Evolutionary conservation across 2,113 vertebrate genomes (phyloP).

Genomic region (Sialia sialis): DNA sequence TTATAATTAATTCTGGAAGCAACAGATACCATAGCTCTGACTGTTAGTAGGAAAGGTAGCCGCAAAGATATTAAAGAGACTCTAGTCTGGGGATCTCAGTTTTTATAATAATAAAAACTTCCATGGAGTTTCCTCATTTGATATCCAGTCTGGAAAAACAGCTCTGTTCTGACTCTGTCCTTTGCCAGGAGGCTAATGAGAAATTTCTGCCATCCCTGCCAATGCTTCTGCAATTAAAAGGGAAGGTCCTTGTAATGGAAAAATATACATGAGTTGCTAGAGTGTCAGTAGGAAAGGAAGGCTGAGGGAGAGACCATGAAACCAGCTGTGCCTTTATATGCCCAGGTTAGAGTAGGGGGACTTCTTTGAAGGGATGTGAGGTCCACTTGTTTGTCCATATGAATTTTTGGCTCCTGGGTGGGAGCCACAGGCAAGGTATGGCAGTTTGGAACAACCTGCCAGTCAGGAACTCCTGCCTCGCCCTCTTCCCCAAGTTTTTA

Average conservation of each 20-base stretch:
- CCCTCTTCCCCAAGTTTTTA: neutral
- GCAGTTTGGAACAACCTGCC: neutral
- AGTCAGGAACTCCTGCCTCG: neutral
- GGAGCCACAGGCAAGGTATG: neutral
- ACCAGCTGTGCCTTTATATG: neutral
- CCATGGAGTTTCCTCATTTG: neutral
- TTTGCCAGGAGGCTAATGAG: neutral
- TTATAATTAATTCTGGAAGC: neutral
- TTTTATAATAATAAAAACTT: neutral
- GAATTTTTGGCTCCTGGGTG: neutral
- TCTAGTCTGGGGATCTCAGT: neutral
- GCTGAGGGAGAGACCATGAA: neutral
- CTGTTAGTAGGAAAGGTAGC: neutral
- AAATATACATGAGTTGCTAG: neutral
- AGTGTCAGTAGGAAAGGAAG: neutral
- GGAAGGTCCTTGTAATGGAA: neutral
- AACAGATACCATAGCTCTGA: neutral
- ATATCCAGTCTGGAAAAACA: neutral
- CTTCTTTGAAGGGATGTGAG: neutral
- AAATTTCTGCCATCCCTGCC: neutral
- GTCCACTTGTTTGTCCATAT: neutral
- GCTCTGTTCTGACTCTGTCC: neutral
- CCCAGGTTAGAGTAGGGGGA: accelerated
- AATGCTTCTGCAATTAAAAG: neutral
- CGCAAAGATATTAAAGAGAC: neutral